Evolutionary conservation across 2,888 invertebrate genomes (phyloP).

Genomic region (Spilosoma lubricipeda): DNA sequence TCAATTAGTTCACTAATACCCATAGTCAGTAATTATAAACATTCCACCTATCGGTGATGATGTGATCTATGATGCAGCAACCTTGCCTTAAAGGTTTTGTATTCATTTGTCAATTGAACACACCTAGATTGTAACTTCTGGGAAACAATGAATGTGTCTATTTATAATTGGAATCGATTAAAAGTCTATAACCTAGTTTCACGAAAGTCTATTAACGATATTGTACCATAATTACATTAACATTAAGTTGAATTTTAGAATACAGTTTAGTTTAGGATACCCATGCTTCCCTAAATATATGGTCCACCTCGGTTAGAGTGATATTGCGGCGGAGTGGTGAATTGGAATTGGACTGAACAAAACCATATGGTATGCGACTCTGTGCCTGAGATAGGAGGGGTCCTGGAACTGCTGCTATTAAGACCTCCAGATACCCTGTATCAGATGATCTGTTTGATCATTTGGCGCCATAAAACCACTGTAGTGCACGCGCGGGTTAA

Average conservation of each 20-base stretch:
- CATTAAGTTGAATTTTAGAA: background rate
- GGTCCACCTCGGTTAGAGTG: too few relatives aligned
- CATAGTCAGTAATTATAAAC: background rate
- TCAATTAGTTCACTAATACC: background rate
- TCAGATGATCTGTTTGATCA: too few relatives aligned
- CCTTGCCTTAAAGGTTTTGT: background rate
- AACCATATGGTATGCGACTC: too few relatives aligned
- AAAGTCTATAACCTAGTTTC: background rate
- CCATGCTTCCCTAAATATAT: background rate
- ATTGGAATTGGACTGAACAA: too few relatives aligned
- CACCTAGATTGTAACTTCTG: background rate
- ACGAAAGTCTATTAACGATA: background rate
- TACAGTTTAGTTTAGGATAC: background rate
- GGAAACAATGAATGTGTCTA: background rate
- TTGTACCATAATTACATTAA: background rate
- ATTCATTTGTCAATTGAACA: background rate
- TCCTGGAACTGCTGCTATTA: too few relatives aligned
- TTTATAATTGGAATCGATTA: background rate
- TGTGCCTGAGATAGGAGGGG: too few relatives aligned
- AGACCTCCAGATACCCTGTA: too few relatives aligned
- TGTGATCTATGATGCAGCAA: background rate
- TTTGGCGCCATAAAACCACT: too few relatives aligned
- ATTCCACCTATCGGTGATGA: background rate
- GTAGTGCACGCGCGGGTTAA: too few relatives aligned
- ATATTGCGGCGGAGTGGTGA: too few relatives aligned